A percentile compares a stretch with the other conserved stretches of the same genome.
These are phyloP conservation scores for Anguilla pacifica DNA, from an alignment of 2,797 vertebrate species.

Conservation along the genomic window DNA sequence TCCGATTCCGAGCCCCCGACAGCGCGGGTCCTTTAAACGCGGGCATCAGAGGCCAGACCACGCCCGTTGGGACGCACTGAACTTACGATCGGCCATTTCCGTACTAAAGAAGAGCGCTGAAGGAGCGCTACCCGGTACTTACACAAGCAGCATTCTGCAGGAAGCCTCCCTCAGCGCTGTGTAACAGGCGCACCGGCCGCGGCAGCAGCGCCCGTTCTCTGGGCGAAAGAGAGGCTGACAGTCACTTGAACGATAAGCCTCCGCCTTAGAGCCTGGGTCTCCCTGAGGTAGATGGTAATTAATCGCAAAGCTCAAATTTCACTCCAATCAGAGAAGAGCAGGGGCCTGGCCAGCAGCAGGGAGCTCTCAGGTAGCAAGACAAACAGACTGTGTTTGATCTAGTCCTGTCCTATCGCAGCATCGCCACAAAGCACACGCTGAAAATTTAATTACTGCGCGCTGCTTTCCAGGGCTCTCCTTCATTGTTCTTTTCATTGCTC, in stretches of 20 bases:
- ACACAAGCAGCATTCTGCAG: constrained; percentile 25
- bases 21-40: background rate
- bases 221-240: background rate
- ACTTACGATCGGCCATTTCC: background rate
- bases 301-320: constrained; percentile 30
- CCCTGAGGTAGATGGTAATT: constrained; percentile 31
- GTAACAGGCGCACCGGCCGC: background rate
- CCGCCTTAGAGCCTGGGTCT: constrained; percentile 16
- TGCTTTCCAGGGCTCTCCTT: background rate
- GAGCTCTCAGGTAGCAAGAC: constrained; percentile 28
- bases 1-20: background rate
- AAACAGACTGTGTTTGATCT: constrained; percentile 8
- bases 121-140: constrained; percentile 3
- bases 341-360: constrained; percentile 34
- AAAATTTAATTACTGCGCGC: constrained; percentile 4
- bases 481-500: background rate
- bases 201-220: background rate
- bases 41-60: background rate
- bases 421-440: background rate
- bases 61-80: background rate
- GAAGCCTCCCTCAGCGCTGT: background rate
- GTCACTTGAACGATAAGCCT: constrained; percentile 10
- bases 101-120: background rate
- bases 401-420: background rate
- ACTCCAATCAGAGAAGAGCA: constrained; percentile 34